Percentiles rank a stretch among this genome's conserved stretches.
Conservation (phyloP, 2,888 invertebrate species). For the Steromphala cineraria region DNA sequence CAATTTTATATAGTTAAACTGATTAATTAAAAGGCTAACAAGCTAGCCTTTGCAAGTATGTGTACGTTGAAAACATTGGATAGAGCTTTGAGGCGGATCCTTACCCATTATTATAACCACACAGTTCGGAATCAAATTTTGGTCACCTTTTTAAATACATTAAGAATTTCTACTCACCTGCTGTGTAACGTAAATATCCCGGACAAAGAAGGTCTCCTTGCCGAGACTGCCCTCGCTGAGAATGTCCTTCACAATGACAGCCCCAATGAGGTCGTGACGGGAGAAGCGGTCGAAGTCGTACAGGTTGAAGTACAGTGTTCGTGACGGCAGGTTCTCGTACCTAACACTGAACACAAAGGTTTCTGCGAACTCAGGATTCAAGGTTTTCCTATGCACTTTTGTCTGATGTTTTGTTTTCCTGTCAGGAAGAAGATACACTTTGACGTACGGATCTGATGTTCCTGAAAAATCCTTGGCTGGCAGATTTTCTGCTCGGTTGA, state of each 20-base stretch:
- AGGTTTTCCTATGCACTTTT: constrained; percentile 85
- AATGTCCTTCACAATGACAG: constrained; percentile 87
- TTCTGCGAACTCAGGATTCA: constrained; percentile 89
- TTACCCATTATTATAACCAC: too few relatives aligned
- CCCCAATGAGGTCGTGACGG: constrained; percentile 89
- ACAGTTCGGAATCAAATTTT: too few relatives aligned
- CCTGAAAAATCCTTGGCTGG: constrained; percentile 89
- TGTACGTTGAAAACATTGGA: too few relatives aligned
- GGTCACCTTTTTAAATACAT: too few relatives aligned
- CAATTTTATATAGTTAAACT: too few relatives aligned
- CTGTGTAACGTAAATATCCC: constrained; percentile 85
- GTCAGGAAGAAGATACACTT: constrained; percentile 88
- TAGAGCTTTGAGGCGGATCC: too few relatives aligned
- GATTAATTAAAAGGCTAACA: too few relatives aligned
- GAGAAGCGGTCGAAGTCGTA: constrained; percentile 93
- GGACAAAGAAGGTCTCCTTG: constrained; percentile 88
- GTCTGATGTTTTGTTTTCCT: constrained; percentile 91
- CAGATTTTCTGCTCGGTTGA: constrained; percentile 84
- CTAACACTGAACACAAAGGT: constrained; percentile 89
- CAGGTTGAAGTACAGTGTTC: constrained; percentile 89
- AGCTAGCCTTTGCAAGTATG: too few relatives aligned
- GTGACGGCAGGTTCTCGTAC: constrained; percentile 84
- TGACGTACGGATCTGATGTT: constrained; percentile 91
- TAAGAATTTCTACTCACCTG: constrained; percentile 58
- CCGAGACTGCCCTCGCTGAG: constrained; percentile 86